Conservation (phyloP, 1,140 invertebrate genomes). For the Sycobia sp. region DNA sequence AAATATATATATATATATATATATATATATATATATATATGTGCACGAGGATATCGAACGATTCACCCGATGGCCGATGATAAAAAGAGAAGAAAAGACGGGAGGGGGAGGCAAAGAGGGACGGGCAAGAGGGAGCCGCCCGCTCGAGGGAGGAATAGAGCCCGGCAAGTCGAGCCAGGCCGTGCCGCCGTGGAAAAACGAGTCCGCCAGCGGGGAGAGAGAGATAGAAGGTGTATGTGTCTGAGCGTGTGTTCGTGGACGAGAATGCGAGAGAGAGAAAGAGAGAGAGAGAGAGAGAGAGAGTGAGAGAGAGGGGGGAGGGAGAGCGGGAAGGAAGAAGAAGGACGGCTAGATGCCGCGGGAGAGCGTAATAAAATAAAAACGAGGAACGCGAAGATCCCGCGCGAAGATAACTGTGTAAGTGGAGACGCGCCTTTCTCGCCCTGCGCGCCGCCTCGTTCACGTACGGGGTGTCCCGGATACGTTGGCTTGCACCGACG, state of each 20-base stretch:
- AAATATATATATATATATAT: too few relatives aligned
- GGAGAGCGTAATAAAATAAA: constrained; percentile 46
- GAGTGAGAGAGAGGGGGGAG: constrained; percentile 28
- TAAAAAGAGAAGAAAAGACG: constrained; percentile 17
- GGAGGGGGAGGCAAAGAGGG: constrained; percentile 19
- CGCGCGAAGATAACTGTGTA: constrained; percentile 56
- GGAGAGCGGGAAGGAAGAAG: constrained; percentile 16
- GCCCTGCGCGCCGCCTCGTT: too few relatives aligned
- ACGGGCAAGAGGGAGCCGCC: constrained; percentile 9
- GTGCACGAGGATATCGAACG: constrained; percentile 28
- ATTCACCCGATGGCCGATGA: constrained; percentile 31
- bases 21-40: too few relatives aligned
- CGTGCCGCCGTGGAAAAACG: constrained; percentile 33
- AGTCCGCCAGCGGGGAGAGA: constrained; percentile 22
- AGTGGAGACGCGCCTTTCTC: constrained; percentile 44
- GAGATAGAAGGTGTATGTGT: too few relatives aligned
- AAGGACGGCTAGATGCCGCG: constrained; percentile 31
- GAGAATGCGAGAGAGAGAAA: constrained; percentile 35
- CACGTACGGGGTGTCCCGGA: too few relatives aligned
- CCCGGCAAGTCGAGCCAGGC: neutral
- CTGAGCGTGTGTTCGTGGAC: too few relatives aligned
- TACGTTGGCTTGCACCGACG: too few relatives aligned
- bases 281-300: constrained; percentile 27
- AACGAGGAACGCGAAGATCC: constrained; percentile 51
- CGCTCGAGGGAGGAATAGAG: constrained; percentile 24